phyloP scores from a whole-genome alignment of 2,113 vertebrate species.

The Zosterops lateralis region DNA sequence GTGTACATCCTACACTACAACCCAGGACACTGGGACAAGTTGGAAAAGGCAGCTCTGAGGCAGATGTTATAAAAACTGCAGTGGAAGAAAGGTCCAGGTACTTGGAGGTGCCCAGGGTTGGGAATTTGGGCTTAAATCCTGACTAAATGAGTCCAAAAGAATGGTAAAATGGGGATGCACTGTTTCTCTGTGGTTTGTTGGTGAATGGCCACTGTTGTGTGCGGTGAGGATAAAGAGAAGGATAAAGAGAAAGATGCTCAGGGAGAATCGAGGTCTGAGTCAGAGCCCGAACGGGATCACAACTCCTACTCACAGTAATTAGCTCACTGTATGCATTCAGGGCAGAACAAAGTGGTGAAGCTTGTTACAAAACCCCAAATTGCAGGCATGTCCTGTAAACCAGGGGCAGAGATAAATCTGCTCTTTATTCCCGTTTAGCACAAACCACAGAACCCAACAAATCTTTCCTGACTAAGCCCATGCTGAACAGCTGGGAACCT shows the following conservation, averaged over 20 bases:
- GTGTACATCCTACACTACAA: too few species aligned
- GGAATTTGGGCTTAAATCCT: background rate
- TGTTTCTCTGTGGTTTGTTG: too few species aligned
- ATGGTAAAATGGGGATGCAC: background rate
- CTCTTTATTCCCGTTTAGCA: background rate
- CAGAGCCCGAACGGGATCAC: background rate
- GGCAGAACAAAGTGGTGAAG: background rate
- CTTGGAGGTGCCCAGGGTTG: background rate
- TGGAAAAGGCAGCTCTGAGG: background rate
- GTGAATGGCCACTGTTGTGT: too few species aligned
- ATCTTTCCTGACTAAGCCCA: background rate
- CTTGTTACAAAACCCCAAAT: background rate
- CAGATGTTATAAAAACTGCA: background rate
- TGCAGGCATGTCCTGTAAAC: background rate
- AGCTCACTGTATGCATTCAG: background rate
- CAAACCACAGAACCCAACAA: background rate
- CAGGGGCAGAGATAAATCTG: background rate
- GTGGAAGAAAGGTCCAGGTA: background rate
- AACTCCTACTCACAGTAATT: background rate
- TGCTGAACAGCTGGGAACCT: slow-evolving; percentile 33
- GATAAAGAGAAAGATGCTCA: background rate
- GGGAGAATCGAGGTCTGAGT: background rate
- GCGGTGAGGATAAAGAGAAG: too few species aligned
- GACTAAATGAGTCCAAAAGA: background rate
- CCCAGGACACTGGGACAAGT: background rate